Evolutionary conservation across 2,888 invertebrate genomes (phyloP).

Genomic region (Rhagium mordax): DNA sequence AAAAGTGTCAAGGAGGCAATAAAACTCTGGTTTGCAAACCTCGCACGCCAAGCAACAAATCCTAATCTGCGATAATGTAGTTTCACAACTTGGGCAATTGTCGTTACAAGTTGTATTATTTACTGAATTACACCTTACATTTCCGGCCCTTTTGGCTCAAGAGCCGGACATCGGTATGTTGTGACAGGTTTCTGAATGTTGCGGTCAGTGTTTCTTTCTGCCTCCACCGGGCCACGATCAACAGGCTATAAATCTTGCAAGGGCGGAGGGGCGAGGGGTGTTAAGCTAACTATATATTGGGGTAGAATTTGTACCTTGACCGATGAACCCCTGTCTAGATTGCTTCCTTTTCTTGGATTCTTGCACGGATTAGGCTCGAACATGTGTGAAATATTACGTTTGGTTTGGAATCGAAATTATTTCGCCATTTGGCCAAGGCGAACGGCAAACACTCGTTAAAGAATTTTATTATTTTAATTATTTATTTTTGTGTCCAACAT

Average conservation of each 20-base stretch:
- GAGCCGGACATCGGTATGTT: slow-evolving; percentile 60
- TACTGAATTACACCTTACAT: slow-evolving; percentile 60
- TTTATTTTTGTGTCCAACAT: too few relatives aligned
- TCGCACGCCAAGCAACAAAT: not conserved
- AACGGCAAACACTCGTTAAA: too few relatives aligned
- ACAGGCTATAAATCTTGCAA: slow-evolving; percentile 54
- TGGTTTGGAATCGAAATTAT: not conserved
- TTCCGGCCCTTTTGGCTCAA: slow-evolving; percentile 55
- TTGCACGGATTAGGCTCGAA: slow-evolving; percentile 59
- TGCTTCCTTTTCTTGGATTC: slow-evolving; percentile 57
- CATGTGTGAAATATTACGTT: slow-evolving; percentile 62
- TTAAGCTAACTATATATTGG: slow-evolving; percentile 39
- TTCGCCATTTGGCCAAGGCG: not conserved
- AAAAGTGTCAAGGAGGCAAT: not conserved
- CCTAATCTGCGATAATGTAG: slow-evolving; percentile 31
- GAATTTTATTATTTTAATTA: too few relatives aligned
- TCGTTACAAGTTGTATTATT: slow-evolving; percentile 43
- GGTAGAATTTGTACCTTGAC: slow-evolving; percentile 58
- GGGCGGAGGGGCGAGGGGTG: slow-evolving; percentile 34
- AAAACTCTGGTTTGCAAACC: not conserved
- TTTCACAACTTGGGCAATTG: slow-evolving; percentile 30
- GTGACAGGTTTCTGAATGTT: slow-evolving; percentile 62
- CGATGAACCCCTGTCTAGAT: slow-evolving; percentile 62
- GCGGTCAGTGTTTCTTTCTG: slow-evolving; percentile 59
- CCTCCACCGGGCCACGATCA: slow-evolving; percentile 51